Evolutionary conservation across 2,888 invertebrate genomes (phyloP), one percentile per base, ranked within the genome.

Genomic region (Andrena bicolor): DNA sequence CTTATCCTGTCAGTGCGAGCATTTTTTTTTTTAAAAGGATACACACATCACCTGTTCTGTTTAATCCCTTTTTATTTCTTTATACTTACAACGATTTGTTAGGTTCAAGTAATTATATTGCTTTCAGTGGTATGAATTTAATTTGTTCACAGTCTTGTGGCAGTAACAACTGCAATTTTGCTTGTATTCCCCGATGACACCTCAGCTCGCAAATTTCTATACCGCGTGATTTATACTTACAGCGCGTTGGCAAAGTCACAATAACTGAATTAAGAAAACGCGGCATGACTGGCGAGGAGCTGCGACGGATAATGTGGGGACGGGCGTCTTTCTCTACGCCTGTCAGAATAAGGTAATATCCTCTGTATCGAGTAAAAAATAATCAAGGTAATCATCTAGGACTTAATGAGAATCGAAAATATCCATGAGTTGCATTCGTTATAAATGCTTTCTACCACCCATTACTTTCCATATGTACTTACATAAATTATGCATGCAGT

Each of bases 291-390:
- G 98, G 98, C 0, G 98, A 98, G 93, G 97, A 98, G 92, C 95
- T 98, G 94, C 95, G 98, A 5, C 95, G 97, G 63, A 95, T 98
- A 56, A 98, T 98, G 98, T 98, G 98, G 98, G 98, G 98, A 16
- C 95, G 98, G 35, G 97, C 97, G 48, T 98, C 98, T 0, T 97
- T 98, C 86, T 97, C 97, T 8, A 98, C 98, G 3, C 98, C 98
- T 0, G 96, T 97, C 16, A 97, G 97, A 94, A 95, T 95, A 90
- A 95, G 95, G 95, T 95, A 94, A 83, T 68, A 48, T 53, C 26
- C 10, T 56, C 10, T 0, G 20, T 26, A 10, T 23, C 4, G 8
- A 8, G 10, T 56, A 13, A 56, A 26, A 23, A 56, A 10, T 23
- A 23, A 10, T 23, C 56, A 41, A 41, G 35, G 23, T 8, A 53